Conservation (phyloP, 1,140 invertebrate species). For the Steinernema khuongi region DNA sequence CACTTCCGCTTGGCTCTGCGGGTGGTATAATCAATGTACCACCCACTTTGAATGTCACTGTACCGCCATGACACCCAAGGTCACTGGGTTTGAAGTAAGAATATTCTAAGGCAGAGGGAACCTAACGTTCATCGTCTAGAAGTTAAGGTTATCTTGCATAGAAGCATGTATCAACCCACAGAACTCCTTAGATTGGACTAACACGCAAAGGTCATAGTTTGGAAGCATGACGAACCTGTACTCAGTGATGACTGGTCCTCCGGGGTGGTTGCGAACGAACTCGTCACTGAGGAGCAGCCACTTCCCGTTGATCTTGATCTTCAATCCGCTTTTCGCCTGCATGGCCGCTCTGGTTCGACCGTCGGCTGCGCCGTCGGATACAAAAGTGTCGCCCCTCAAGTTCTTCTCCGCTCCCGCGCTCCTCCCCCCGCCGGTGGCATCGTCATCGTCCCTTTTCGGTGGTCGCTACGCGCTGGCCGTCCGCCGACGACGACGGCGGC, state of each 20-base stretch:
- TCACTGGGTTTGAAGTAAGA: no score
- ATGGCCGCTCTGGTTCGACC: neutral
- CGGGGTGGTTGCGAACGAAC: constrained; percentile 51
- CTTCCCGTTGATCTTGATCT: constrained; percentile 51
- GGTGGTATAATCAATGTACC: no score
- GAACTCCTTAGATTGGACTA: no score
- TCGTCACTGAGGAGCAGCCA: constrained; percentile 48
- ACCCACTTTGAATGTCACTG: no score
- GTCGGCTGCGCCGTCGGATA: constrained; percentile 6
- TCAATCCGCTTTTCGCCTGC: constrained; percentile 2
- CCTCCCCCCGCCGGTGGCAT: neutral
- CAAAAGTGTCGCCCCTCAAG: constrained; percentile 4
- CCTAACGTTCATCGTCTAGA: no score
- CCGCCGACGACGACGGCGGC: neutral
- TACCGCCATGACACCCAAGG: no score
- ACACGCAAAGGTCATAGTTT: no score
- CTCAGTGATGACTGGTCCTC: constrained; percentile 53
- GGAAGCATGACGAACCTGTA: constrained; percentile 42
- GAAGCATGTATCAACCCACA: no score
- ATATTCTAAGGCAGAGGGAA: no score
- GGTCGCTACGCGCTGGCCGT: neutral
- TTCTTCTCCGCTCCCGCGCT: constrained; percentile 17
- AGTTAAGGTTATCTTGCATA: no score
- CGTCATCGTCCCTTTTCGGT: neutral
- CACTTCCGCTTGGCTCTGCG: no score